Evolutionary conservation across 2,113 vertebrate genomes (phyloP).

Genomic region (Microtus ochrogaster): DNA sequence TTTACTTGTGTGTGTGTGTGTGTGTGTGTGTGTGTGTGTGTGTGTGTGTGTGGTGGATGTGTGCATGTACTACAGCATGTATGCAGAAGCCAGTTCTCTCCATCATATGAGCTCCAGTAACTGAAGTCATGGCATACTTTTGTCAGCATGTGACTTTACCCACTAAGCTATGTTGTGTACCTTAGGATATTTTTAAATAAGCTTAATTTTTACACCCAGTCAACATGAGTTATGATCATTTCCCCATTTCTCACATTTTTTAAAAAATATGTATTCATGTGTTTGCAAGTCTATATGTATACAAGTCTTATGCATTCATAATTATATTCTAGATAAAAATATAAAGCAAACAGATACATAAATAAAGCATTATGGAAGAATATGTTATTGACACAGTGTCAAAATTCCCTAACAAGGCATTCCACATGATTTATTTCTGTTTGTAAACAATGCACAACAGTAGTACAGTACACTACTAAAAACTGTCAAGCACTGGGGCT

Average conservation of each 20-base stretch:
- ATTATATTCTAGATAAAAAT: not conserved
- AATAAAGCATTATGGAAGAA: not conserved
- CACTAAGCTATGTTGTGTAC: not conserved
- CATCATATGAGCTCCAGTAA: not conserved
- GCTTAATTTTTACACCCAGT: not conserved
- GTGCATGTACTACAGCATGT: not conserved
- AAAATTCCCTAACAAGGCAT: not conserved
- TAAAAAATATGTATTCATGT: not conserved
- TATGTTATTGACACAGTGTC: not conserved
- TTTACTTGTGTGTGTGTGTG: not conserved
- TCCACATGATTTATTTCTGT: not conserved
- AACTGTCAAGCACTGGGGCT: not conserved
- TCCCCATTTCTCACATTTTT: not conserved
- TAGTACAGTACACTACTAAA: not conserved
- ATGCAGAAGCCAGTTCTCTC: not conserved
- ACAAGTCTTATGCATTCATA: not conserved
- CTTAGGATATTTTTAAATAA: not conserved
- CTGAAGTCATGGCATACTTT: not conserved
- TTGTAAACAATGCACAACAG: not conserved
- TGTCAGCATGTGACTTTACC: not conserved
- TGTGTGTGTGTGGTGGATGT: not conserved
- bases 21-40: not conserved
- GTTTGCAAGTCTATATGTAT: not conserved
- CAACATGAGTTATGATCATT: not conserved
- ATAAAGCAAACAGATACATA: not conserved